phyloP scores from a whole-genome alignment of 2,113 vertebrate genomes.

The mouse (Mus musculus) region GRCm39 chr15:102825001-102825500 shows the following conservation, averaged over 20 bases:
- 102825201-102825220: neutral
- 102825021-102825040: neutral
- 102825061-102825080: neutral
- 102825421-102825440: neutral
- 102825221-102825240: neutral
- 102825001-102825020: neutral
- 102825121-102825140: neutral
- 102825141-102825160: neutral
- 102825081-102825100: constrained; percentile 57
- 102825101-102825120: constrained; percentile 30
- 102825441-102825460: constrained; percentile 27
- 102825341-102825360: neutral
- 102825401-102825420: neutral
- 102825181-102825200: neutral
- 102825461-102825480: neutral
- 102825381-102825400: neutral
- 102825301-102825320: neutral
- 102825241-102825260: neutral
- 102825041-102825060: constrained; percentile 13
- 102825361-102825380: neutral
- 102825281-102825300: neutral
- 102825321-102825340: neutral
- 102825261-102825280: neutral
- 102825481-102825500: neutral
- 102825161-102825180: constrained; percentile 37